Evolutionary conservation across 30 jellyfish, hydroid and myxozoan genomes (phyloP).

Genomic region (Rhopilema esculentum): DNA sequence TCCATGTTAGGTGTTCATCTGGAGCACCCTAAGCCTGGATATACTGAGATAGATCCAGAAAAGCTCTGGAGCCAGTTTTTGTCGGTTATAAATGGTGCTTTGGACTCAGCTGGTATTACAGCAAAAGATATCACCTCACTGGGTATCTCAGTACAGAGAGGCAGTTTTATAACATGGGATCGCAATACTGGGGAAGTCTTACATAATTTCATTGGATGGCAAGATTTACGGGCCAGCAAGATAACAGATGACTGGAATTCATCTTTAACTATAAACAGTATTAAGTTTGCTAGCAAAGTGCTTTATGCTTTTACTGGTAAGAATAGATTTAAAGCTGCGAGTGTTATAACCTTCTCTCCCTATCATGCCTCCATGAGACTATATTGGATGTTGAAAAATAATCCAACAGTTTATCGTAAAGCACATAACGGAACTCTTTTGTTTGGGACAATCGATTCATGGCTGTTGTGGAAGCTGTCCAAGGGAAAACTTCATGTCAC

Average conservation of each 20-base stretch:
- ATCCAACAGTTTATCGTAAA: slow-evolving; percentile 61
- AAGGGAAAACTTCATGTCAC: slow-evolving; percentile 69
- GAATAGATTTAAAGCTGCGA: slow-evolving; percentile 61
- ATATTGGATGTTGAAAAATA: slow-evolving; percentile 68
- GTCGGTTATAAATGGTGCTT: slow-evolving; percentile 55
- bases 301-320: slow-evolving; percentile 39
- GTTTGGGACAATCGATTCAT: slow-evolving; percentile 92
- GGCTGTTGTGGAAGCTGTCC: slow-evolving; percentile 88
- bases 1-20: neutral
- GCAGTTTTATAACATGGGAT: slow-evolving; percentile 90
- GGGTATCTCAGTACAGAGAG: slow-evolving; percentile 82
- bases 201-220: slow-evolving; percentile 93
- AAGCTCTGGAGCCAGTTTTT: slow-evolving; percentile 77
- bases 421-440: slow-evolving; percentile 67
- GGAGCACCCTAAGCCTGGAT: slow-evolving; percentile 81
- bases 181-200: slow-evolving; percentile 81
- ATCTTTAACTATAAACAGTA: slow-evolving; percentile 42
- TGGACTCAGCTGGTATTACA: slow-evolving; percentile 66
- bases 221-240: slow-evolving; percentile 78
- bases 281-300: slow-evolving; percentile 20
- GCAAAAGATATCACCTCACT: slow-evolving; percentile 70
- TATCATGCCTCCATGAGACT: slow-evolving; percentile 71
- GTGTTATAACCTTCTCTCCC: slow-evolving; percentile 52
- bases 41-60: slow-evolving; percentile 82
- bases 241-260: slow-evolving; percentile 63